Percentiles rank a stretch among this genome's conserved stretches.
phyloP scores from a whole-genome alignment of 1,140 invertebrate genomes.

The Zaprionus kolodkinae region DNA sequence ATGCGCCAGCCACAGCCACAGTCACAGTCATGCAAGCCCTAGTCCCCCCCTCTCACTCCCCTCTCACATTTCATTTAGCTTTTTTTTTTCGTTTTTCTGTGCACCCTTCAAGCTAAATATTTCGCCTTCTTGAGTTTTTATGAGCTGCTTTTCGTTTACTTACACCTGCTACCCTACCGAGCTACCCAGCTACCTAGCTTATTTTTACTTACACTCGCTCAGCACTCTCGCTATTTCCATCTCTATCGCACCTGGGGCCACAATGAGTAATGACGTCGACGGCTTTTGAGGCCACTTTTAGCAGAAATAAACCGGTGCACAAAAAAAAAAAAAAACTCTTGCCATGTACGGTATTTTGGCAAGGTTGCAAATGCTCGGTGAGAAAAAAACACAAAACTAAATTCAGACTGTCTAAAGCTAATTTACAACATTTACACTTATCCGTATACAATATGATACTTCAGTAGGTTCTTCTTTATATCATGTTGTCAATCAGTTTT shows the following conservation, averaged over 20 bases:
- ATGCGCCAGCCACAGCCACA: slow-evolving; percentile 22
- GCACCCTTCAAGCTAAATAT: slow-evolving; percentile 74
- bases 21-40: slow-evolving; percentile 36
- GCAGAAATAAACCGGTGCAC: background rate
- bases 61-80: slow-evolving; percentile 18
- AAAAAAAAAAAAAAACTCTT: background rate
- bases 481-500: no score
- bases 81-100: slow-evolving; percentile 15
- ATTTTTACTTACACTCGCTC: slow-evolving; percentile 55
- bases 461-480: background rate
- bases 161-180: slow-evolving; percentile 47
- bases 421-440: background rate
- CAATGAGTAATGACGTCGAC: slow-evolving; percentile 58
- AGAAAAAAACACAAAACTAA: background rate
- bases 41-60: background rate
- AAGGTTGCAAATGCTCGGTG: background rate
- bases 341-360: slow-evolving; percentile 7
- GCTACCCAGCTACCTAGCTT: slow-evolving; percentile 50
- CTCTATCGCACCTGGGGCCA: slow-evolving; percentile 13
- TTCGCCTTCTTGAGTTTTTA: slow-evolving; percentile 78
- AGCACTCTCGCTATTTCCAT: background rate
- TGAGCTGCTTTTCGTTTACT: slow-evolving; percentile 71
- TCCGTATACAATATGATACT: no score
- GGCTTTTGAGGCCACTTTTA: slow-evolving; percentile 22
- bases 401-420: background rate